Evolutionary conservation across 2,888 invertebrate genomes (phyloP), one percentile per base, ranked within the genome.

Genomic region (Agrochola litura): DNA sequence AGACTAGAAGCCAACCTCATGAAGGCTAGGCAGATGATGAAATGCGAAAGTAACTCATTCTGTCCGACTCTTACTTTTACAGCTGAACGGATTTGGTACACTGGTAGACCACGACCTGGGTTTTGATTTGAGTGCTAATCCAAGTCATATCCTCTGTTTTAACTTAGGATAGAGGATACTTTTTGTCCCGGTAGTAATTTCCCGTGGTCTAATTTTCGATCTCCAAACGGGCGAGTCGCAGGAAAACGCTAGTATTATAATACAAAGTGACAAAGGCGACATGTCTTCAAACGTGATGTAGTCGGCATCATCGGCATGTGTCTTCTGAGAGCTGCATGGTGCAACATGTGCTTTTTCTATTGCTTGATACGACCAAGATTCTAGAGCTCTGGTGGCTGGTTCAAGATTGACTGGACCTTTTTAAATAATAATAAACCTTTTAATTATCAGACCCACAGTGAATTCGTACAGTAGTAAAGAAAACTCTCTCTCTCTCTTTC

Each of bases 231-330:
- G 4, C 5, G 41, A 41, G 16, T 14, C n/a, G n/a, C 16, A 5
- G 8, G 5, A 2, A 41, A n/a, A 64, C 16, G 2, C 5, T 37
- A 9, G 14, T 41, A 64, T 61, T 46, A 30, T 19, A 49, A 41
- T 12, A 49, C 49, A 60, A 41, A 61, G 9, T 19, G 22, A 46
- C 61, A 81, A 71, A 81, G 37, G 12, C 52, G 16, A 19, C 83
- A 66, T 76, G 86, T 85, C 74, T 49, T 12, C 9, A 64, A 79
- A 84, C 83, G 79, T 85, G 84, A 79, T 68, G 52, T 41, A 19
- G 19, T 16, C 46, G 16, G 52, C 46, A 46, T 19, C 49, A 22
- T 14, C 16, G 16, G 56, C 60, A 77, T 58, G 64, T 72, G 46
- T 67, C n/a, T 83, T 52, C 70, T 54, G 54, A 61, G 63, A 76